Evolutionary conservation across 1,140 invertebrate genomes (phyloP).

Genomic region (Stenopsyche tienmushanensis): DNA sequence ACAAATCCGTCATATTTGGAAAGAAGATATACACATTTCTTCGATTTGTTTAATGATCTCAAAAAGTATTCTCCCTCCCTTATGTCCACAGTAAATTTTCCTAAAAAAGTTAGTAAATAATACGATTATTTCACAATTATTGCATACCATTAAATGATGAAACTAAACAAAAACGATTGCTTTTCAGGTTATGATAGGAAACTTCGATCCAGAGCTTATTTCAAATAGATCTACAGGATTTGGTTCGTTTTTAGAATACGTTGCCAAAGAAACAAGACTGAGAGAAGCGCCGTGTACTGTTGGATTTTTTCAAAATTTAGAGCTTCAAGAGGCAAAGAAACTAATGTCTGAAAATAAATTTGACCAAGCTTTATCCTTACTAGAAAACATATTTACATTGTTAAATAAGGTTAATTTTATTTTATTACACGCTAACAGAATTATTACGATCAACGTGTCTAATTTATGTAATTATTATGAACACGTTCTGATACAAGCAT

Average conservation of each 20-base stretch:
- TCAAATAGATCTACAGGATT: conserved; percentile 69
- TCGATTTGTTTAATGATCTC: conserved; percentile 64
- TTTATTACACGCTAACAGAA: neutral
- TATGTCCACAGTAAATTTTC: conserved; percentile 64
- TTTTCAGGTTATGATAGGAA: conserved; percentile 65
- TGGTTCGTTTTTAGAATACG: conserved; percentile 64
- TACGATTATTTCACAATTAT: neutral
- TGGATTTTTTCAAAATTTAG: conserved; percentile 68
- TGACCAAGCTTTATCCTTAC: conserved; percentile 61
- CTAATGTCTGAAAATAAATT: conserved; percentile 63
- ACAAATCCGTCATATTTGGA: conserved; percentile 65
- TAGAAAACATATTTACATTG: conserved; percentile 72
- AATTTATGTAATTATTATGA: neutral
- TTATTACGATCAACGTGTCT: neutral
- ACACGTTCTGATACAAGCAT: neutral
- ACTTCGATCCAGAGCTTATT: conserved; percentile 73
- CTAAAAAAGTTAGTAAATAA: conserved; percentile 61
- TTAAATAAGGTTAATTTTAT: conserved; percentile 62
- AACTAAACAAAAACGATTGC: too few relatives aligned
- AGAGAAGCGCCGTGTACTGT: conserved; percentile 62
- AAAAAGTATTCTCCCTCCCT: conserved; percentile 61
- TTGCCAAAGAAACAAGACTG: conserved; percentile 60
- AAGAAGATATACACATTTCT: conserved; percentile 75
- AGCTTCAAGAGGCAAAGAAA: conserved; percentile 62
- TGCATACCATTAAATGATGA: neutral